Evolutionary conservation across 2,113 vertebrate species (phyloP).

Genomic region (Manacus vitellinus): DNA sequence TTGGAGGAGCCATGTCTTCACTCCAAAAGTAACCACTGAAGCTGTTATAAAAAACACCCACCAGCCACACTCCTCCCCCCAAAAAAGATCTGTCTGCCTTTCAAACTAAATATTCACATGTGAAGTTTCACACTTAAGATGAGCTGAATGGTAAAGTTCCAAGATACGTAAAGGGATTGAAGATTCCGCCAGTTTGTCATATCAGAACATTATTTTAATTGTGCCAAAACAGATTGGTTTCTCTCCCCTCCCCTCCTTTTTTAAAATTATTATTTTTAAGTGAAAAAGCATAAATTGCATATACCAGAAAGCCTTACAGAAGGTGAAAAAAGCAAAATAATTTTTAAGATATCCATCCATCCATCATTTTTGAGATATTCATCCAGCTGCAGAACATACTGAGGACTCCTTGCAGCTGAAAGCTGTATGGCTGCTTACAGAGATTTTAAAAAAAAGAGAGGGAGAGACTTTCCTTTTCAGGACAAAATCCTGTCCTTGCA

Average conservation of each 20-base stretch:
- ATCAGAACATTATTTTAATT: neutral
- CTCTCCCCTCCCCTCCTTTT: neutral
- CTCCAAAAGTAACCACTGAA: neutral
- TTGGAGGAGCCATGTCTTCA: neutral
- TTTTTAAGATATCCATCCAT: neutral
- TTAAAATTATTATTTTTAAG: neutral
- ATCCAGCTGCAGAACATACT: accelerated
- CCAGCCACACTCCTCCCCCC: neutral
- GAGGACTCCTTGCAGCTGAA: neutral
- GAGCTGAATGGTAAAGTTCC: neutral
- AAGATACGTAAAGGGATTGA: neutral
- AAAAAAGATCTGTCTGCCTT: neutral
- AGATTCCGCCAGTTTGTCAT: neutral
- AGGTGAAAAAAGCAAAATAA: neutral
- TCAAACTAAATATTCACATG: neutral
- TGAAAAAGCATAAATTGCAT: neutral
- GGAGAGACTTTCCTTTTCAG: neutral
- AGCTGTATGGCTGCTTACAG: neutral
- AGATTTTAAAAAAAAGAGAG: neutral
- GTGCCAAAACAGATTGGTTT: neutral
- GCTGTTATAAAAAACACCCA: neutral
- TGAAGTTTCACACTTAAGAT: neutral
- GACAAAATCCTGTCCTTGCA: neutral
- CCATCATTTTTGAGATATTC: neutral
- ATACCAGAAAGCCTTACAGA: neutral